Base-by-base conservation (phyloP, 2,113 vertebrate genomes). In the Pomatostomus ruficeps region DNA sequence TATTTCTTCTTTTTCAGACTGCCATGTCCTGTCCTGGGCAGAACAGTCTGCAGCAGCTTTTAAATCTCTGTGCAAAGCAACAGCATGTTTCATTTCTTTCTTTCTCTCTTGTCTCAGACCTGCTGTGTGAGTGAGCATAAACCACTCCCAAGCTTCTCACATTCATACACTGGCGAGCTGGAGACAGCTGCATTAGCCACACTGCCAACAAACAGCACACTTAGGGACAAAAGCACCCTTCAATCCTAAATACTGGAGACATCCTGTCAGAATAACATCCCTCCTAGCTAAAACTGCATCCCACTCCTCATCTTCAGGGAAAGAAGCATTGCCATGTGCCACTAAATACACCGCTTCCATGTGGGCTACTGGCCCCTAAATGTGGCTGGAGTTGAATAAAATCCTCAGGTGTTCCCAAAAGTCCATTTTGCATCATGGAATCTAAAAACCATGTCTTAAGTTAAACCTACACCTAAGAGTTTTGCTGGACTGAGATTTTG, bases 1-100 rank as follows among this genome's bases (percentile, higher is more conserved):
- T 67, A 55, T 26, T 62, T 80, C 35, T 71, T 40, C 15, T 72
- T 86, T 86, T 77, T 52, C 48, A 78, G n/a, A 28, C 25, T 67
- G 8, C 14, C 7, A 59, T 0, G 0, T 70, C 23, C 63, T 2
- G 0, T 66, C 19, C 59, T 63, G 19, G 38, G 40, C 29, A 61
- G 54, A 84, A 67, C 14, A 40, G 43, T 40, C 46, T 11, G 13
- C 52, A 86, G 31, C 17, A 87, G 52, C 8, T 61, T 87, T 93
- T 84, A 61, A 36, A 92, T 72, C 48, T 92, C 31, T 52, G 28
- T 48, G 48, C 76, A 89, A 81, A 81, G n/a, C 29, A 73, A 55
- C 48, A 23, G 25, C 16, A 9, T 9, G 6, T 58, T 78, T 74
- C 2, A n/a, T 73, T 91, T 22, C 24, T 71, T 91, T 42, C 17